Conservation (phyloP, 2,113 vertebrate genomes). For the Xiphias gladius region DNA sequence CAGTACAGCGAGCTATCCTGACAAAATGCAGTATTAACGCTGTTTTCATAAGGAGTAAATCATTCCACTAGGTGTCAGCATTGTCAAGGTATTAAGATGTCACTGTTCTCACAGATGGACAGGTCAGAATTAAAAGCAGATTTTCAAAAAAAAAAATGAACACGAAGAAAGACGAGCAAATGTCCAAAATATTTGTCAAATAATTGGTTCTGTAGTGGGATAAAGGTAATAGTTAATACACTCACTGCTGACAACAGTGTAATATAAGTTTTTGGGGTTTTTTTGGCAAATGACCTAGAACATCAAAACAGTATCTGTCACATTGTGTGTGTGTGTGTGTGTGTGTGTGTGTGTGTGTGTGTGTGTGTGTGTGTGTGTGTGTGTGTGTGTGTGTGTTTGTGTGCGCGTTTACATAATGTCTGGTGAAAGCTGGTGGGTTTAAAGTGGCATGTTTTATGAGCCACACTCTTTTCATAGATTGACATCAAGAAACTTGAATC, state of each 20-base stretch:
- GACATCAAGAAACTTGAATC: neutral
- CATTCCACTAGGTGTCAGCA: conserved; percentile 64
- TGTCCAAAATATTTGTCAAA: conserved; percentile 12
- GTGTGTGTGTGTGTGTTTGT: no score
- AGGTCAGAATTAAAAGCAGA: conserved; percentile 56
- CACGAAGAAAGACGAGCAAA: conserved; percentile 1
- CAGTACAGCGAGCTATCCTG: no score
- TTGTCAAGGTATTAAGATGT: conserved; percentile 24
- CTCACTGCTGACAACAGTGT: neutral
- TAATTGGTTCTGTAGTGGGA: neutral
- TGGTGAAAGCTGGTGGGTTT: neutral
- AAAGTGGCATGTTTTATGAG: neutral
- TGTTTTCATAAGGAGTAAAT: neutral
- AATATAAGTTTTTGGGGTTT: neutral
- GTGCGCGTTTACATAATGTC: no score
- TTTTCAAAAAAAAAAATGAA: conserved; percentile 48
- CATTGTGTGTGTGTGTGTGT: no score
- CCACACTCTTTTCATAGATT: neutral
- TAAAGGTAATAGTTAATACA: neutral
- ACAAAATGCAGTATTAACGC: no score
- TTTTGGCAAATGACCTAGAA: neutral
- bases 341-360: neutral
- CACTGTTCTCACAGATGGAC: no score
- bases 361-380: neutral
- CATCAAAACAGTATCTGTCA: neutral